These are phyloP conservation scores for Ariolimax columbianus DNA, from an alignment of 2,888 invertebrate genomes.

Conservation along the genomic window DNA sequence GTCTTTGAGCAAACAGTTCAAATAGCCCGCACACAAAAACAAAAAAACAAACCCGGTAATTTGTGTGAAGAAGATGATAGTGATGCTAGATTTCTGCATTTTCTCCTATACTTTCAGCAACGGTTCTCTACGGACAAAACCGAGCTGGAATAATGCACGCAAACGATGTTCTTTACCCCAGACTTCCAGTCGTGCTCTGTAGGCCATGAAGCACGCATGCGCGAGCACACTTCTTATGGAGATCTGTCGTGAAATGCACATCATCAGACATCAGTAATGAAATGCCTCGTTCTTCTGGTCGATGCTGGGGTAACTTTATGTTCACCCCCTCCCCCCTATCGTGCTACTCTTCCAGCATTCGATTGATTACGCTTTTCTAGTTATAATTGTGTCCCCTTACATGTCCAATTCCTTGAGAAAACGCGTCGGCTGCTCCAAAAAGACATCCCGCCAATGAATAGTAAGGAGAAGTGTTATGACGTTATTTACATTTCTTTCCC, in stretches of 20 bases:
- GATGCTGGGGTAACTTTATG: slow-evolving; percentile 5
- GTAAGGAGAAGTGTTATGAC: slow-evolving; percentile 39
- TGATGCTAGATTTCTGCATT: neutral
- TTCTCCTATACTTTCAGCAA: neutral
- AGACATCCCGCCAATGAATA: slow-evolving; percentile 30
- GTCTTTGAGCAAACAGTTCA: too few relatives aligned
- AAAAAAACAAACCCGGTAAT: too few relatives aligned
- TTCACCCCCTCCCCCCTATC: slow-evolving; percentile 4
- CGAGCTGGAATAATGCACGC: neutral
- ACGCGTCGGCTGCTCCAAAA: neutral
- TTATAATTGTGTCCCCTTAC: slow-evolving; percentile 42
- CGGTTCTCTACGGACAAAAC: neutral
- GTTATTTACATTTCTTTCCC: slow-evolving; percentile 43
- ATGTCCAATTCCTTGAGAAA: slow-evolving; percentile 31
- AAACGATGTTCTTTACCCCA: neutral
- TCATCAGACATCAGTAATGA: slow-evolving; percentile 40
- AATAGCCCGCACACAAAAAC: too few relatives aligned
- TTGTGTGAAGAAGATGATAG: neutral
- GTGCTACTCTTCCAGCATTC: slow-evolving; percentile 15
- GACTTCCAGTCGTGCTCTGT: neutral
- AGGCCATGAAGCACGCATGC: slow-evolving; percentile 5
- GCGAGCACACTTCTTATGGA: neutral
- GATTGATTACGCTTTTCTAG: slow-evolving; percentile 37
- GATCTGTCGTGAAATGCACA: slow-evolving; percentile 18
- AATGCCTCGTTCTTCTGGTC: slow-evolving; percentile 28